Evolutionary conservation across 1,140 invertebrate genomes (phyloP).

Genomic region (Lethrus apterus): DNA sequence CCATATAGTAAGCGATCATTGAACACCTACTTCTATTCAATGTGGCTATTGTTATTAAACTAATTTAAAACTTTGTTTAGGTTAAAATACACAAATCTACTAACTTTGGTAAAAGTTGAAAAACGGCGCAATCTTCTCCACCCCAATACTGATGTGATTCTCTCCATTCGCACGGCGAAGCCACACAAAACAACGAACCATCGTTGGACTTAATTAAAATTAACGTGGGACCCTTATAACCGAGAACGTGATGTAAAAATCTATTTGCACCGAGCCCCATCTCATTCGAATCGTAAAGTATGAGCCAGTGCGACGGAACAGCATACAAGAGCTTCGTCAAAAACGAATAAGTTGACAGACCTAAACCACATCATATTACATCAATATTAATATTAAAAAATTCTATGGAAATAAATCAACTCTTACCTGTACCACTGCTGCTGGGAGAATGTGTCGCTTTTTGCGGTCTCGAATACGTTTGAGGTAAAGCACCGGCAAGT

Average conservation of each 20-base stretch:
- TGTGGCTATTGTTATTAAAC: too few relatives aligned
- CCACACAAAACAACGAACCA: constrained; percentile 68
- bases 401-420: neutral
- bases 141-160: constrained; percentile 82
- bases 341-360: constrained; percentile 49
- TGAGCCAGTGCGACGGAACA: constrained; percentile 72
- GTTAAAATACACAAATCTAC: constrained; percentile 16
- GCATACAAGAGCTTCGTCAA: constrained; percentile 56
- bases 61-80: constrained; percentile 2
- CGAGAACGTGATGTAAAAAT: constrained; percentile 78
- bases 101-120: constrained; percentile 75
- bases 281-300: constrained; percentile 74
- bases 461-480: constrained; percentile 58
- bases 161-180: constrained; percentile 73
- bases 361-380: constrained; percentile 9
- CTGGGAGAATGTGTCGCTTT: constrained; percentile 38
- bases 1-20: too few relatives aligned
- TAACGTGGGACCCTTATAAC: constrained; percentile 76
- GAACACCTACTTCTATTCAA: too few relatives aligned
- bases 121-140: constrained; percentile 62
- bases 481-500: constrained; percentile 63
- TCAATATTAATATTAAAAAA: neutral
- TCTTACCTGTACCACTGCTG: constrained; percentile 33
- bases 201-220: constrained; percentile 62
- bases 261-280: constrained; percentile 81